phyloP scores from a whole-genome alignment of 92 coral and sea anemone species.

The Epizoanthus stellaris region DNA sequence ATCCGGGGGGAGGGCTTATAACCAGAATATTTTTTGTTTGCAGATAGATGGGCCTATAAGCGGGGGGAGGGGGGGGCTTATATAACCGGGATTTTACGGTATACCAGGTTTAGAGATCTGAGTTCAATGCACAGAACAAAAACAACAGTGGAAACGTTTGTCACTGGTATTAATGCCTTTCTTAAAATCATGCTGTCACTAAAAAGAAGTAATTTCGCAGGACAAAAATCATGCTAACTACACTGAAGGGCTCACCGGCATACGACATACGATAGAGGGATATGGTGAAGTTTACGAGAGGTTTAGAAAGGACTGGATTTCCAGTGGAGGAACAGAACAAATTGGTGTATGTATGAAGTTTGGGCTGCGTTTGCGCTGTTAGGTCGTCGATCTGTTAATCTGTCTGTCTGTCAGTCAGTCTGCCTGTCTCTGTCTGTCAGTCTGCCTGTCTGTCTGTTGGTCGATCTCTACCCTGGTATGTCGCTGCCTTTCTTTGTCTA shows the following conservation, averaged over 20 bases:
- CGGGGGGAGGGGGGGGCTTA: too few relatives aligned
- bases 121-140: too few relatives aligned
- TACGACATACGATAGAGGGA: slow-evolving; percentile 57
- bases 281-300: slow-evolving; percentile 42
- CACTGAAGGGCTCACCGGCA: slow-evolving; percentile 65
- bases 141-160: too few relatives aligned
- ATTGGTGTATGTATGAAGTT: slow-evolving; percentile 50
- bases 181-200: too few relatives aligned
- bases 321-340: slow-evolving; percentile 48
- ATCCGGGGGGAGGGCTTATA: too few relatives aligned
- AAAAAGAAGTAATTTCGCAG: too few relatives aligned
- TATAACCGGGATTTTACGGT: too few relatives aligned
- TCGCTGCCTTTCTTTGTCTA: background rate
- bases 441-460: background rate
- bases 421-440: background rate
- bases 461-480: too few relatives aligned
- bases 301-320: slow-evolving; percentile 57
- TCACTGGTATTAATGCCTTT: too few relatives aligned
- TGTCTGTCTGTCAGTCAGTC: background rate
- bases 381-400: background rate
- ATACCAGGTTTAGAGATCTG: too few relatives aligned
- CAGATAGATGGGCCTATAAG: too few relatives aligned
- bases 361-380: background rate
- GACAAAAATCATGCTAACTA: slow-evolving; percentile 1
- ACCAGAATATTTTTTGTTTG: too few relatives aligned